phyloP scores from a whole-genome alignment of 2,797 vertebrate genomes.

The Macropus fuliginosus region DNA sequence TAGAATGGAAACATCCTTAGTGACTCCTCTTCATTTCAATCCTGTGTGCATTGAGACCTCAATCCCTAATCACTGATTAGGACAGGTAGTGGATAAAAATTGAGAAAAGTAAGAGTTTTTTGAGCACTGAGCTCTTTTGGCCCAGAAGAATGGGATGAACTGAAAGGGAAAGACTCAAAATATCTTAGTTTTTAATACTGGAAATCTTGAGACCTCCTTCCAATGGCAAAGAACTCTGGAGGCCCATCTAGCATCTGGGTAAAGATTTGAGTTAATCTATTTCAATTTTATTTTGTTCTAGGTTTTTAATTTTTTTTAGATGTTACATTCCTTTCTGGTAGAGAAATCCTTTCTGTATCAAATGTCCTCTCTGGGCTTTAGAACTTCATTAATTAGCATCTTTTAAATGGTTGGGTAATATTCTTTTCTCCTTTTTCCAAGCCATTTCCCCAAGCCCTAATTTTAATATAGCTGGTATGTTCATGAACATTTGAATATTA shows the following conservation, averaged over 20 bases:
- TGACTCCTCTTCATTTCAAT: neutral
- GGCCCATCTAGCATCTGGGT: conserved; percentile 62
- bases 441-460: conserved; percentile 86
- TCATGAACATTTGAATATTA: conserved; percentile 86
- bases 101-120: rapidly evolving
- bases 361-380: conserved; percentile 84
- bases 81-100: neutral
- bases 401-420: conserved; percentile 88
- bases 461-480: conserved; percentile 87
- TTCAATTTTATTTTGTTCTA: conserved; percentile 81
- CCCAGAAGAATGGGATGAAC: conserved; percentile 4
- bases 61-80: neutral
- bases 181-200: conserved; percentile 1
- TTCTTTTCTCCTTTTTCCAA: conserved; percentile 81
- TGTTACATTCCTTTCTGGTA: conserved; percentile 75
- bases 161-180: conserved; percentile 41
- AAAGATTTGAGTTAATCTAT: conserved; percentile 79
- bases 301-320: conserved; percentile 69
- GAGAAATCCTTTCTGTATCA: conserved; percentile 76
- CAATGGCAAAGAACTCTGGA: conserved; percentile 59
- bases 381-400: conserved; percentile 89
- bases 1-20: neutral
- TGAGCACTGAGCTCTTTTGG: neutral
- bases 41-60: neutral
- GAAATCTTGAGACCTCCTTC: conserved; percentile 4